phyloP scores from a whole-genome alignment of 2,888 invertebrate species.

The Drosophila paranaensis region DNA sequence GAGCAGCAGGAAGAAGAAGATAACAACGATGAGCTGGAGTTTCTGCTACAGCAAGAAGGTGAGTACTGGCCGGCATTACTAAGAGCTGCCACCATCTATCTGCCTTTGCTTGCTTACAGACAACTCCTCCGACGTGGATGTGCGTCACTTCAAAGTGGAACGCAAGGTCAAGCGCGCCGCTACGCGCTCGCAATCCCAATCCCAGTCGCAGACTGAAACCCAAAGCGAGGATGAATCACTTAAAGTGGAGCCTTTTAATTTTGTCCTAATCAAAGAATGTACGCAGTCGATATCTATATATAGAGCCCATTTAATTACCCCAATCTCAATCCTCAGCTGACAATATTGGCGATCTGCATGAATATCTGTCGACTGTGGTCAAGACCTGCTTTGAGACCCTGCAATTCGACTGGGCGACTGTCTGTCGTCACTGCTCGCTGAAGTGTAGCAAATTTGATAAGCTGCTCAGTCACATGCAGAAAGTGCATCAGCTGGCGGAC shows the following conservation, averaged over 20 bases:
- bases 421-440: slow-evolving; percentile 64
- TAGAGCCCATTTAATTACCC: neutral
- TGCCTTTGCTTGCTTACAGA: slow-evolving; percentile 7
- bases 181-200: slow-evolving; percentile 14
- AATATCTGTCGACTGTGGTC: slow-evolving; percentile 68
- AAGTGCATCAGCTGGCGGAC: slow-evolving; percentile 41
- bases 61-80: neutral
- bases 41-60: slow-evolving; percentile 38
- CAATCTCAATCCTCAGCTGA: slow-evolving; percentile 37
- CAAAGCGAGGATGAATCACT: slow-evolving; percentile 50
- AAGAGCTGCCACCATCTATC: no score
- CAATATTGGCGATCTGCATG: slow-evolving; percentile 57
- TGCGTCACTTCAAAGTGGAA: slow-evolving; percentile 34
- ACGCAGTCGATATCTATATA: neutral
- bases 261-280: slow-evolving; percentile 66
- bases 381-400: slow-evolving; percentile 71
- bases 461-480: slow-evolving; percentile 58
- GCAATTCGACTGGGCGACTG: slow-evolving; percentile 64
- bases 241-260: slow-evolving; percentile 62
- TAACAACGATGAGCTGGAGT: slow-evolving; percentile 40
- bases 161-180: slow-evolving; percentile 11
- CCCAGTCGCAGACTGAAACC: slow-evolving; percentile 23
- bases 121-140: slow-evolving; percentile 25
- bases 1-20: slow-evolving; percentile 17
- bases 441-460: slow-evolving; percentile 59